Conservation (phyloP, 2,888 invertebrate species). For the Horisme vitalbata region DNA sequence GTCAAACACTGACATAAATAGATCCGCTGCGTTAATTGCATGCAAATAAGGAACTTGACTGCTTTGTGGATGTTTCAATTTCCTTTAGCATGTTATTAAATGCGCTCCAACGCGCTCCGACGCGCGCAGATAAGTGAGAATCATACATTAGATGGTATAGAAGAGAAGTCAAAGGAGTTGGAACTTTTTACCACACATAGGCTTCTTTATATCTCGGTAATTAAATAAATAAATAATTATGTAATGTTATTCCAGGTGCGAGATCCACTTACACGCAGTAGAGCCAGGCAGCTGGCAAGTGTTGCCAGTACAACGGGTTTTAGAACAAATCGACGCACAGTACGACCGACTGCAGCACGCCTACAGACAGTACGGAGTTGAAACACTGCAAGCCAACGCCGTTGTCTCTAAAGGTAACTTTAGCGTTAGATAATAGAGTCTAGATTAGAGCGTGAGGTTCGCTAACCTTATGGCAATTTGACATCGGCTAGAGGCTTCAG, state of each 20-base stretch:
- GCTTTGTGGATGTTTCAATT: too few relatives aligned
- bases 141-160: too few relatives aligned
- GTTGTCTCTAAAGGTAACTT: conserved; percentile 19
- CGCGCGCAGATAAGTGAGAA: too few relatives aligned
- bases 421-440: not conserved
- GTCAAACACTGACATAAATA: too few relatives aligned
- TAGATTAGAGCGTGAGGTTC: not conserved
- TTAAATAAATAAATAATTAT: too few relatives aligned
- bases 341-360: conserved; percentile 91
- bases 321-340: conserved; percentile 92
- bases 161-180: too few relatives aligned
- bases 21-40: too few relatives aligned
- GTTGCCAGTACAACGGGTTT: conserved; percentile 88
- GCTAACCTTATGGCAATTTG: not conserved
- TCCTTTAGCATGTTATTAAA: too few relatives aligned
- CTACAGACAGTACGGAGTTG: conserved; percentile 73
- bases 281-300: conserved; percentile 89
- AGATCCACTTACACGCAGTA: conserved; percentile 92
- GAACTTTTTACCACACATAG: too few relatives aligned
- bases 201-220: too few relatives aligned
- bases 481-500: not conserved
- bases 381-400: conserved; percentile 60
- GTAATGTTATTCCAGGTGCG: conserved; percentile 84
- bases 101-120: too few relatives aligned
- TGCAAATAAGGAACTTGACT: too few relatives aligned